Evolutionary conservation across 2,113 vertebrate genomes (phyloP).

Genomic region (Anguilla japonica): DNA sequence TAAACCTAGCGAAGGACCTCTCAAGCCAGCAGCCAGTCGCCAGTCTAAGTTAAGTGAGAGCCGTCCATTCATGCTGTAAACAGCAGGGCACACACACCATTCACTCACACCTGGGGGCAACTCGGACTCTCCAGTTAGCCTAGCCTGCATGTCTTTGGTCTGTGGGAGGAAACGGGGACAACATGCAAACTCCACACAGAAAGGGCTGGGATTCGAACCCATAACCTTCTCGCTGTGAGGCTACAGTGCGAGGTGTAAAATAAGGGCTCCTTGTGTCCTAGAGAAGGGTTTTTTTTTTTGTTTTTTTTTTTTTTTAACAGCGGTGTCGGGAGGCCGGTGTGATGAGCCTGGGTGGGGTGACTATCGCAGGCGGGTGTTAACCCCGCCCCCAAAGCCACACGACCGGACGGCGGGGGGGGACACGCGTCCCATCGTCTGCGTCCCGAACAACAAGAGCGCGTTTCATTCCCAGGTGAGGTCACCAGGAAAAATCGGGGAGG

Average conservation of each 20-base stretch:
- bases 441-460: background rate
- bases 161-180: too few relatives aligned
- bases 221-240: too few relatives aligned
- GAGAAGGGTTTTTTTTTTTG: background rate
- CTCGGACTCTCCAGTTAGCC: too few relatives aligned
- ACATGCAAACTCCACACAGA: too few relatives aligned
- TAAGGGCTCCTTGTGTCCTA: background rate
- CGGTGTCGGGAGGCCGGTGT: background rate
- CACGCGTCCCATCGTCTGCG: background rate
- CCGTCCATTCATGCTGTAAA: too few relatives aligned
- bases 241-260: background rate
- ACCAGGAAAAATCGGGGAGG: background rate
- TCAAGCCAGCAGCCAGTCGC: background rate
- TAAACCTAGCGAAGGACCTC: background rate
- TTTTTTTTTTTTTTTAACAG: background rate
- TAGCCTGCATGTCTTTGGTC: too few relatives aligned
- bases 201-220: too few relatives aligned
- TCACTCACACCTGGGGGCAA: too few relatives aligned
- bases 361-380: constrained; percentile 10
- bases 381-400: background rate
- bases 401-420: background rate
- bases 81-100: too few relatives aligned
- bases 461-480: constrained; percentile 24
- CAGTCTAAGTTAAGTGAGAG: background rate
- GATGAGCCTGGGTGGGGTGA: background rate